These are phyloP conservation scores for Manis crassicaudata DNA, from an alignment of 2,797 vertebrate species.

Conservation along the genomic window DNA sequence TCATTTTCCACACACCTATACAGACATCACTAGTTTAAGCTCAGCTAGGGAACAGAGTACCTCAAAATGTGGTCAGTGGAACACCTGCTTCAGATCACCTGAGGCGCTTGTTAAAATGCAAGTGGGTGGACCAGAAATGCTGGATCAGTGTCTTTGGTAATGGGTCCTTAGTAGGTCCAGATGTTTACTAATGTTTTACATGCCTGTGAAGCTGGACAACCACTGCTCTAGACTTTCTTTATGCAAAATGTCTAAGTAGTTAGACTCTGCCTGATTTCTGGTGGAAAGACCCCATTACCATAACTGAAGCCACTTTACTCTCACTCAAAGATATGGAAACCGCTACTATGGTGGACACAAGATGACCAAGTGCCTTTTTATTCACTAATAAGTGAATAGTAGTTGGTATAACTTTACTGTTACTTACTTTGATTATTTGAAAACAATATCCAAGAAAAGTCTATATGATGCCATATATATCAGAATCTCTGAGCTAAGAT, in stretches of 20 bases:
- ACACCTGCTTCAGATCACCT: background rate
- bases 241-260: background rate
- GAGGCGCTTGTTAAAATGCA: background rate
- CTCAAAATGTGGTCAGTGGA: background rate
- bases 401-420: background rate
- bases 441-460: background rate
- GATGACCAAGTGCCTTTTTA: background rate
- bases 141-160: background rate
- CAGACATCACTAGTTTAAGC: background rate
- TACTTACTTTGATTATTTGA: background rate
- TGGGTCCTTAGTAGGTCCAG: background rate
- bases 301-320: background rate
- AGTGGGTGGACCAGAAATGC: background rate
- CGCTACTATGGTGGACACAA: background rate
- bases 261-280: background rate
- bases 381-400: background rate
- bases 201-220: background rate
- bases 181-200: background rate
- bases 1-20: background rate
- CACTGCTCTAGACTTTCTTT: background rate
- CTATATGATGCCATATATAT: background rate
- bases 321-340: background rate
- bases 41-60: background rate
- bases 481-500: background rate
- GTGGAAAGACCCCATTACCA: background rate